Evolutionary conservation across 2,113 vertebrate species (phyloP), one percentile per base, ranked within the genome.

Genomic region (Myiozetetes cayanensis): DNA sequence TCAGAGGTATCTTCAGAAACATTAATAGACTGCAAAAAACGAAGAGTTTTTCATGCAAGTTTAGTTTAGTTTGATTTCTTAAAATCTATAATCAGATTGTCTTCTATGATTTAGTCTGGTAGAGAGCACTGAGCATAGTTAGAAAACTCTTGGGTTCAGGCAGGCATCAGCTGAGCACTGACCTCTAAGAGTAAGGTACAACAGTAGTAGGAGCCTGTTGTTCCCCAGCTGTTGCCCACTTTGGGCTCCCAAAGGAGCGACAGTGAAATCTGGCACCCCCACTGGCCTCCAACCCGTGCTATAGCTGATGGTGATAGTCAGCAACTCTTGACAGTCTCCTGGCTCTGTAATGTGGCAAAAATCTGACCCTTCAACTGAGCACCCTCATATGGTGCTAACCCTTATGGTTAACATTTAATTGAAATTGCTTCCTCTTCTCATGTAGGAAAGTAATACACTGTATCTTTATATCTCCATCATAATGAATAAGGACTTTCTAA

Each of bases 21-120:
- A 92, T 98, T 97, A 72, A 97, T 86, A 73, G 94, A 97, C 99
- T 99, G 87, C 49, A 78, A 84, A 97, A 95, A 56, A 41, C 4
- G 8, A 56, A 66, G 11, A 87, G 17, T 75, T 95, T 91, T 89
- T 74, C 44, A 76, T 4, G 22, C 20, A 62, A 73, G 10, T 52
- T 70, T 53, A 73, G 5, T 47, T 70, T 14, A 63, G 21, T 37
- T 70, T 23, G 7, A 37, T 18, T 49, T 63, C 72, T 63, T 63
- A 49, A 49, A 87, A 50, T 7, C 31, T 62, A n/a, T n/a, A n/a
- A 35, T 27, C n/a, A 44, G 14, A 44, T 2, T 7, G 2, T 53
- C 35, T 59, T 70, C 72, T 87, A 37, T 18, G 39, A 70, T 77
- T 67, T 62, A n/a, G 27, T 39, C 25, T 86, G 47, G 27, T 24